Conservation (phyloP, 2,113 vertebrate species). For the Lichenostomus cassidix region DNA sequence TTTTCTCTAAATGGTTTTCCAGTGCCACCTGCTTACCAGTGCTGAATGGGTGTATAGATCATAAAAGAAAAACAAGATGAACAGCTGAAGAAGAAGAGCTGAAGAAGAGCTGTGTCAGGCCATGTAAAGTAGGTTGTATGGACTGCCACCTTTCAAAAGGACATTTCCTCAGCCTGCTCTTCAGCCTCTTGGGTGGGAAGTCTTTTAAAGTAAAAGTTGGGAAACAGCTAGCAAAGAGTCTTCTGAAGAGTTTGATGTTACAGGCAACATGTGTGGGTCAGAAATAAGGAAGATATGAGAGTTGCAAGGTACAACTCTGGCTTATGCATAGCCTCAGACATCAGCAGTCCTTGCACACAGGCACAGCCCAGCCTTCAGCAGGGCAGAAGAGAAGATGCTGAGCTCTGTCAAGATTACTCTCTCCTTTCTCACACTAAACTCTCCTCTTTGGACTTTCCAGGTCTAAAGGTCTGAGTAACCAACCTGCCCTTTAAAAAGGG, state of each 20-base stretch:
- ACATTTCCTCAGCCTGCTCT: not conserved
- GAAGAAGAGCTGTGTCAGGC: not conserved
- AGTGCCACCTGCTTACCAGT: not conserved
- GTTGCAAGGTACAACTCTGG: not conserved
- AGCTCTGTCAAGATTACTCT: not conserved
- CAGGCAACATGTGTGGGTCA: not conserved
- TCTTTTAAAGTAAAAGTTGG: not conserved
- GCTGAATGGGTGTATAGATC: not conserved
- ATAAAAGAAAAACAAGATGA: not conserved
- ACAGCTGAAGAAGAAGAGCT: not conserved
- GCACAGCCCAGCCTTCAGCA: not conserved
- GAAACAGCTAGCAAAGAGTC: not conserved
- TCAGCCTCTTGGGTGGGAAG: not conserved
- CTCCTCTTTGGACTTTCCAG: not conserved
- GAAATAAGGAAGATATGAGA: not conserved
- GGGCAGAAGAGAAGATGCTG: not conserved
- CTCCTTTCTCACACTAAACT: not conserved
- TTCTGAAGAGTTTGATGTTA: not conserved
- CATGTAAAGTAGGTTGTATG: not conserved
- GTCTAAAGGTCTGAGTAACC: not conserved
- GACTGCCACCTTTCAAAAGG: not conserved
- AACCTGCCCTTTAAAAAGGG: not conserved
- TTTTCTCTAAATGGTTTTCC: not conserved
- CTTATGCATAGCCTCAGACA: accelerated
- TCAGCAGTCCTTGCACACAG: not conserved